These are phyloP conservation scores for Apis cerana DNA, from an alignment of 1,140 invertebrate genomes.

Conservation along the genomic window DNA sequence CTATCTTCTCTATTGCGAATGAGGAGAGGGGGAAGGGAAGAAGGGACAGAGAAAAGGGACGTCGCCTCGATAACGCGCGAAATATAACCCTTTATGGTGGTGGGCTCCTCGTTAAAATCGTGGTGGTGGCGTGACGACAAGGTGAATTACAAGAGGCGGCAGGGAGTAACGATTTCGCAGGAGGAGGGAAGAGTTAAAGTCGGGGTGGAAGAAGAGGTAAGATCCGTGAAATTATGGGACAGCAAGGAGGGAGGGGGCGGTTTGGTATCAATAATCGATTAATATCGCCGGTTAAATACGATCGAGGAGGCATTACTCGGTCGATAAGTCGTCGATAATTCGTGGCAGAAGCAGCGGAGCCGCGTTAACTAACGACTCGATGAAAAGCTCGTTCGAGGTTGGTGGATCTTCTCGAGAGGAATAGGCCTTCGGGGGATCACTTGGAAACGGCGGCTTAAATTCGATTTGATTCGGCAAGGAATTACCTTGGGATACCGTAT, in stretches of 20 bases:
- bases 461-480: slow-evolving; percentile 76
- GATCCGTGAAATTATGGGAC: slow-evolving; percentile 45
- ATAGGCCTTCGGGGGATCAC: slow-evolving; percentile 55
- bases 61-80: slow-evolving; percentile 29
- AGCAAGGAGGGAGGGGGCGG: too few species aligned
- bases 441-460: slow-evolving; percentile 63
- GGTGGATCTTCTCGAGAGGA: slow-evolving; percentile 12
- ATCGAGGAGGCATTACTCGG: slow-evolving; percentile 21
- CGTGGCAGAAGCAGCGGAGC: slow-evolving; percentile 2
- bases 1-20: background rate
- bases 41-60: background rate
- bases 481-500: slow-evolving; percentile 61
- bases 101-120: slow-evolving; percentile 33
- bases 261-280: slow-evolving; percentile 48
- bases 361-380: slow-evolving; percentile 78
- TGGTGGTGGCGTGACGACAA: background rate
- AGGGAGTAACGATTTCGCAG: background rate
- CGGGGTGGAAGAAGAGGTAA: background rate
- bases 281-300: slow-evolving; percentile 53
- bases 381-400: slow-evolving; percentile 77
- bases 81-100: slow-evolving; percentile 30
- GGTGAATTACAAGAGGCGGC: background rate
- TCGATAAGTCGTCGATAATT: slow-evolving; percentile 51
- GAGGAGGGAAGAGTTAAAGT: background rate
- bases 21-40: background rate